Percentiles rank a stretch among this genome's conserved stretches.
phyloP scores from a whole-genome alignment of 2,888 invertebrate species.

The Synanthedon vespiformis region DNA sequence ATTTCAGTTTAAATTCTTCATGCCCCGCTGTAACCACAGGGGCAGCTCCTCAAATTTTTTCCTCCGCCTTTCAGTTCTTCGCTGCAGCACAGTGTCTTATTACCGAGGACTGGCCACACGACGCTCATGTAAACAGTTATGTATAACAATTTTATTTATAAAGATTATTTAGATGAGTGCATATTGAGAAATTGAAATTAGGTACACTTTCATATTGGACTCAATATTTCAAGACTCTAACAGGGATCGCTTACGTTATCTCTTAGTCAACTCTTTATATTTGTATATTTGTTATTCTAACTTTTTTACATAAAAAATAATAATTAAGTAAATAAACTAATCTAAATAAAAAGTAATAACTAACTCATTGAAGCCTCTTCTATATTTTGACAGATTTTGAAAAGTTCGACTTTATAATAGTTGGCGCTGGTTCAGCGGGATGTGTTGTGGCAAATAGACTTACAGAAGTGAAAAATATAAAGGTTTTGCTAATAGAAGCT shows the following conservation, averaged over 20 bases:
- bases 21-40: neutral
- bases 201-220: no score
- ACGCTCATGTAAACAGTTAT: constrained; percentile 1
- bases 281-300: no score
- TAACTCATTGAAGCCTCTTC: no score
- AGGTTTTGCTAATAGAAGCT: constrained; percentile 23
- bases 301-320: no score
- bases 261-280: no score
- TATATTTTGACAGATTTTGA: constrained; percentile 16
- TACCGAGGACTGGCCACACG: constrained; percentile 8
- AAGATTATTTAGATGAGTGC: no score
- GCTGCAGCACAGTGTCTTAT: constrained; percentile 20
- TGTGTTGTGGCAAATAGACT: constrained; percentile 27
- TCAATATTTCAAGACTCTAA: no score
- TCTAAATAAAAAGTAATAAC: no score
- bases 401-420: constrained; percentile 24
- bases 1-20: neutral
- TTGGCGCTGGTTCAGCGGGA: constrained; percentile 29
- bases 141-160: neutral
- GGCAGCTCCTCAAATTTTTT: constrained; percentile 7
- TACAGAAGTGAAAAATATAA: constrained; percentile 22
- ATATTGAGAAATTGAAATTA: no score
- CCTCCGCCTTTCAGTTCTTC: constrained; percentile 20
- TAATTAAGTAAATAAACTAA: no score
- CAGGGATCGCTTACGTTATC: no score